These are phyloP conservation scores for Rhabdornis inornatus DNA, from an alignment of 2,113 vertebrate species.

Conservation along the genomic window DNA sequence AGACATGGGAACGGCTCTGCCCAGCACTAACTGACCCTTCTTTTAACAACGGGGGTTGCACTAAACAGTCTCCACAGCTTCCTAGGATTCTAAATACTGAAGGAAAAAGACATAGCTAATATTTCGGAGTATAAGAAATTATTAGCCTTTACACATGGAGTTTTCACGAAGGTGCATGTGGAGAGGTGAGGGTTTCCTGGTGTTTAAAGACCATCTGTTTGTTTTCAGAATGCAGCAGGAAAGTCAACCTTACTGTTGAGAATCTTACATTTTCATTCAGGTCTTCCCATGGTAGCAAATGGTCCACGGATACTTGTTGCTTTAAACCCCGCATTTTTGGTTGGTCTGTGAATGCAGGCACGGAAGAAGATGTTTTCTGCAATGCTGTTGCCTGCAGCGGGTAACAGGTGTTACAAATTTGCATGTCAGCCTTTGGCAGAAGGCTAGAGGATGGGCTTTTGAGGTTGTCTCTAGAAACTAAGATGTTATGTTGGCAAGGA, in stretches of 20 bases:
- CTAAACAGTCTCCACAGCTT: not conserved
- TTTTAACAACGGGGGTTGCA: not conserved
- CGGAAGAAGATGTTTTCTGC: not conserved
- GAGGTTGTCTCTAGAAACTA: not conserved
- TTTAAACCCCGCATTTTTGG: not conserved
- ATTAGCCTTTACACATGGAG: not conserved
- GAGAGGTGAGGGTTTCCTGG: not conserved
- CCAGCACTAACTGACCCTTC: not conserved
- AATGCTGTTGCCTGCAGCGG: not conserved
- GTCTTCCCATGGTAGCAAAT: not conserved
- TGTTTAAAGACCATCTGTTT: not conserved
- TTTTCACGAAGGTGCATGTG: not conserved
- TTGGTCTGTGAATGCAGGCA: not conserved
- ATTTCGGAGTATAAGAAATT: not conserved
- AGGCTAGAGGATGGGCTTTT: not conserved
- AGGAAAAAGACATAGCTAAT: not conserved
- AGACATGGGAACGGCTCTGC: accelerated
- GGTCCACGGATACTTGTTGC: accelerated
- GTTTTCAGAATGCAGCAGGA: not conserved
- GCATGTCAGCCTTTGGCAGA: not conserved
- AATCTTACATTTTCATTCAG: not conserved
- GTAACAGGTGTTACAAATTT: not conserved
- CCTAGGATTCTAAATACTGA: not conserved
- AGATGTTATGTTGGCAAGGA: not conserved
- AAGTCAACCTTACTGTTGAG: not conserved